Conservation (phyloP, 64 coral and sea anemone species). For the Stichodactyla helianthus region DNA sequence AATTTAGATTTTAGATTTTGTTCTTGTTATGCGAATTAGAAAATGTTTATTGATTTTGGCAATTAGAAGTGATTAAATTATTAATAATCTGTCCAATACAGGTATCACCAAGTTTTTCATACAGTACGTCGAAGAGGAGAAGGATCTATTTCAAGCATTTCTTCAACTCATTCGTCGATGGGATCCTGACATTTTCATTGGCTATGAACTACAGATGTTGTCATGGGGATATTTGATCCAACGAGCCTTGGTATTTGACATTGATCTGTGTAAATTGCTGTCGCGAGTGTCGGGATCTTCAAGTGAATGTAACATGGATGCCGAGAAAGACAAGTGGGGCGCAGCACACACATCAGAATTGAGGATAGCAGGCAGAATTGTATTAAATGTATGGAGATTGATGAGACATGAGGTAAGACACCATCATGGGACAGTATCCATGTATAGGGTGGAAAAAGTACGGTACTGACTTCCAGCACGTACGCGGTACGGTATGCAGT, state of each 20-base stretch:
- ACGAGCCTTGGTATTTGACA: slow-evolving; percentile 63
- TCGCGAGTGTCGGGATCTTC: slow-evolving; percentile 76
- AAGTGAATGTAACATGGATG: slow-evolving; percentile 72
- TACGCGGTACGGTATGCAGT: too few species aligned
- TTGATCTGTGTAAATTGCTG: slow-evolving; percentile 64
- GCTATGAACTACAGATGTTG: slow-evolving; percentile 92
- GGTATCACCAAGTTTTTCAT: slow-evolving; percentile 56
- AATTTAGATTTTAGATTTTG: too few species aligned
- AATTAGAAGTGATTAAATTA: background rate
- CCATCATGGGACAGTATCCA: too few species aligned
- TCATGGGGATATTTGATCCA: slow-evolving; percentile 94
- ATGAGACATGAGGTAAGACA: slow-evolving; percentile 91
- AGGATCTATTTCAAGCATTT: slow-evolving; percentile 56
- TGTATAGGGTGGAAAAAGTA: background rate
- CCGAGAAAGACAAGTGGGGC: slow-evolving; percentile 84
- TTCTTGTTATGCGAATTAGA: too few species aligned
- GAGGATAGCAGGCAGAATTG: slow-evolving; percentile 78
- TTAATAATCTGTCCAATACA: background rate
- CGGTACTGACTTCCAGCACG: too few species aligned
- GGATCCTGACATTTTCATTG: slow-evolving; percentile 94
- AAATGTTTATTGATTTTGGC: too few species aligned
- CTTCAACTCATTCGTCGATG: slow-evolving; percentile 61
- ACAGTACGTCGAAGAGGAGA: slow-evolving; percentile 73
- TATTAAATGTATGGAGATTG: slow-evolving; percentile 91
- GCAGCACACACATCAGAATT: slow-evolving; percentile 86